Percentiles rank a stretch among this genome's conserved stretches.
Conservation (phyloP, 2,113 vertebrate genomes). For the Myxocyprinus asiaticus region DNA sequence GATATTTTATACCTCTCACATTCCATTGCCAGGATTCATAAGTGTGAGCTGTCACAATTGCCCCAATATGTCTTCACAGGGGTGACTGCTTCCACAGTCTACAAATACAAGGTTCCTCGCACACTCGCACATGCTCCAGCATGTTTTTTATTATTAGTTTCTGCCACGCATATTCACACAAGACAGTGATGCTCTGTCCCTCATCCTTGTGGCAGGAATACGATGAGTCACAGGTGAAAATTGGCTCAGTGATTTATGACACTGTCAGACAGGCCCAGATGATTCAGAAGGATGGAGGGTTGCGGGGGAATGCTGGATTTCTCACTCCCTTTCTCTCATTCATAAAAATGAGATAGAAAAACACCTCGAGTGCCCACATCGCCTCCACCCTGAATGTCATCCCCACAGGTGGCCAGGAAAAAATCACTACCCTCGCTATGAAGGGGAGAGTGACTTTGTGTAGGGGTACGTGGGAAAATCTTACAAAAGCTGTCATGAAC, state of each 20-base stretch:
- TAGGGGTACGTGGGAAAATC: too few species aligned
- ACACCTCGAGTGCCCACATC: background rate
- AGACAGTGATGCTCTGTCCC: constrained; percentile 45
- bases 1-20: background rate
- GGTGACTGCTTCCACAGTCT: background rate
- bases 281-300: constrained; percentile 58
- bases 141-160: constrained; percentile 1
- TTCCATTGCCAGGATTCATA: background rate
- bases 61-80: background rate
- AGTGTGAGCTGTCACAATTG: background rate
- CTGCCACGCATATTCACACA: constrained; percentile 57
- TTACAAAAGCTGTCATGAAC: too few species aligned
- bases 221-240: constrained; percentile 67
- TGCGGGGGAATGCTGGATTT: constrained; percentile 41
- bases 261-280: constrained; percentile 55
- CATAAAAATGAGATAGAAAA: constrained; percentile 40
- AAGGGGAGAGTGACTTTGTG: background rate
- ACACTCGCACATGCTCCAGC: constrained; percentile 17
- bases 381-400: background rate
- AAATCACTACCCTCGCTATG: background rate
- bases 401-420: background rate
- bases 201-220: constrained; percentile 55
- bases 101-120: background rate
- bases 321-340: constrained; percentile 49
- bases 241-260: constrained; percentile 63